Evolutionary conservation across 2,888 invertebrate genomes (phyloP).

Genomic region (Entomobrya multifasciata): DNA sequence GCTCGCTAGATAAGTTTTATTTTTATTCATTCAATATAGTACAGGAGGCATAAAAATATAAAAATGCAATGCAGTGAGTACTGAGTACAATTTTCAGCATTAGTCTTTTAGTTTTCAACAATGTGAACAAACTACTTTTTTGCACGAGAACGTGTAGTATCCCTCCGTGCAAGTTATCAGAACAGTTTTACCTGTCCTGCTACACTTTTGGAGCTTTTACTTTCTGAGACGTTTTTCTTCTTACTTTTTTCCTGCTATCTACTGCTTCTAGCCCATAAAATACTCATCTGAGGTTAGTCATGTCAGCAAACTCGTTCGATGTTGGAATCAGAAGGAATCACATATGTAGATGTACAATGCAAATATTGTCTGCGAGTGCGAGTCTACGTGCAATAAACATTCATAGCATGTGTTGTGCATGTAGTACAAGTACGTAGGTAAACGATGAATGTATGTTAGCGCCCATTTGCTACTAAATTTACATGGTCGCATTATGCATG

Average conservation of each 20-base stretch:
- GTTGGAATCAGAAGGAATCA: constrained; percentile 16
- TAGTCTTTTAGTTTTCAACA: constrained; percentile 39
- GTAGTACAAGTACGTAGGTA: background rate
- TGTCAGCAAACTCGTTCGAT: constrained; percentile 58
- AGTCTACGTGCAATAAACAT: background rate
- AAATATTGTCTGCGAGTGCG: too few species aligned
- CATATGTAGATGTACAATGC: background rate
- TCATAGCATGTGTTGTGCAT: background rate
- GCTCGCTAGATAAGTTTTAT: too few species aligned
- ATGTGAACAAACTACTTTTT: constrained; percentile 33
- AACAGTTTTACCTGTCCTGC: too few species aligned
- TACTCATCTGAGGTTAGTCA: constrained; percentile 58
- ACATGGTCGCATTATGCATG: background rate
- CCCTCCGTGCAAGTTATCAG: too few species aligned
- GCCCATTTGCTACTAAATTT: too few species aligned
- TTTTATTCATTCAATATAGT: too few species aligned
- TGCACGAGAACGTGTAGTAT: too few species aligned
- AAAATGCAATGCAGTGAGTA: constrained; percentile 29
- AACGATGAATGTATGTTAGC: background rate
- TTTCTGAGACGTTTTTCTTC: too few species aligned
- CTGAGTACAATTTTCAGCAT: constrained; percentile 41
- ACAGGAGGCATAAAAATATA: too few species aligned
- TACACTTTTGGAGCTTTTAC: too few species aligned
- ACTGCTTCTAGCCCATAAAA: too few species aligned
- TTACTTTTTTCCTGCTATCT: too few species aligned